Evolutionary conservation across 2,888 invertebrate species (phyloP).

Genomic region (Lasioglossum lativentre): DNA sequence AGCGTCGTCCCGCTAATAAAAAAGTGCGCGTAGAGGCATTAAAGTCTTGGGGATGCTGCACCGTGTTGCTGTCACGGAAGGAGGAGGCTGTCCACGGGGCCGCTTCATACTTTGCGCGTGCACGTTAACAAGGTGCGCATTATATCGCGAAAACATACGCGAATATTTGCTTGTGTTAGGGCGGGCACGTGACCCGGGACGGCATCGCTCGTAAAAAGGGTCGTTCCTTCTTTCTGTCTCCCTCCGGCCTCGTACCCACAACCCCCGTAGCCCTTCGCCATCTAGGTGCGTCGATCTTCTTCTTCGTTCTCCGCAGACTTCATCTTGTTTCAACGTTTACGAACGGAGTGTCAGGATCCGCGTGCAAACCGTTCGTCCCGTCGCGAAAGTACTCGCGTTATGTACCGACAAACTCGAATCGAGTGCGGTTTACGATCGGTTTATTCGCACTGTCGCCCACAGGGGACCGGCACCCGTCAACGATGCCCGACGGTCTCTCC

Average conservation of each 20-base stretch:
- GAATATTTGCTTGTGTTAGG: constrained; percentile 39
- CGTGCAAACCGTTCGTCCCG: background rate
- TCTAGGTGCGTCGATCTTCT: background rate
- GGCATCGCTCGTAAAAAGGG: constrained; percentile 76
- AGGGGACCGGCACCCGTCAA: constrained; percentile 4
- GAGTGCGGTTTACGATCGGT: constrained; percentile 80
- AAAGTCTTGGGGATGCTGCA: constrained; percentile 66
- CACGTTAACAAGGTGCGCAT: constrained; percentile 73
- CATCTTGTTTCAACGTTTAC: constrained; percentile 49
- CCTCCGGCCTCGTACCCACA: constrained; percentile 31
- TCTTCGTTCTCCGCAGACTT: background rate
- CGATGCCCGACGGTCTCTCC: constrained; percentile 29
- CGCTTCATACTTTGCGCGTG: constrained; percentile 22
- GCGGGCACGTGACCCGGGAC: constrained; percentile 49
- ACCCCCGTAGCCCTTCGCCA: constrained; percentile 27
- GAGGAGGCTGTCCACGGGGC: background rate
- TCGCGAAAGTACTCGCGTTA: constrained; percentile 71
- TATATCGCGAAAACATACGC: constrained; percentile 67
- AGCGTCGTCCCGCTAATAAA: constrained; percentile 80
- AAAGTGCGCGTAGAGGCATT: constrained; percentile 77
- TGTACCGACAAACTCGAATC: constrained; percentile 78
- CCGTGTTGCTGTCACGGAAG: constrained; percentile 19
- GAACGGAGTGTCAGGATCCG: background rate
- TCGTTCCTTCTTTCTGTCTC: constrained; percentile 56
- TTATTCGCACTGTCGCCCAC: constrained; percentile 69